These are phyloP conservation scores for Rynchops niger DNA, from an alignment of 2,113 vertebrate species.

Conservation along the genomic window DNA sequence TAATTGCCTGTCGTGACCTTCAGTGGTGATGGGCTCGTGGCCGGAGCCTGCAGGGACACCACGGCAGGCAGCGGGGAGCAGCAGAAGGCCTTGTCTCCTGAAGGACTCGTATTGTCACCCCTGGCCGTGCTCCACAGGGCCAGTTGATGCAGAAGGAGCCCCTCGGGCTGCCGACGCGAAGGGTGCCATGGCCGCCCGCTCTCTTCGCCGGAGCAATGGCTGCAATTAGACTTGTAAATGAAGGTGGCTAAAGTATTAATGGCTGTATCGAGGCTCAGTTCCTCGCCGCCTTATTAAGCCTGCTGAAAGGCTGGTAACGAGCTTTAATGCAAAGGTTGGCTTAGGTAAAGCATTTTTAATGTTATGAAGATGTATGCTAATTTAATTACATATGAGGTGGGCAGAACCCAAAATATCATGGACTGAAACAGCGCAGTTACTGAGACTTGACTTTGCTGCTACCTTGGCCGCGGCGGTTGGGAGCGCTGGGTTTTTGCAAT, in stretches of 20 bases:
- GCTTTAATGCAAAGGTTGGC: not conserved
- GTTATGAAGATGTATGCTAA: too few relatives aligned
- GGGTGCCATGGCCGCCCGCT: not conserved
- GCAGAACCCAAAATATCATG: fast-evolving
- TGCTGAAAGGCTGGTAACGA: not conserved
- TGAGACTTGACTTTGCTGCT: not conserved
- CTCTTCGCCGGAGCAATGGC: not conserved
- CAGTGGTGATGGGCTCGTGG: not conserved
- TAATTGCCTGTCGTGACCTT: not conserved
- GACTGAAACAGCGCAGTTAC: fast-evolving
- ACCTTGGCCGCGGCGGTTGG: fast-evolving
- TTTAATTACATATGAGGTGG: not conserved
- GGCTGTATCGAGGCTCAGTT: not conserved
- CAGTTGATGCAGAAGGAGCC: not conserved
- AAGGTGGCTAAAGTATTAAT: conserved; percentile 43
- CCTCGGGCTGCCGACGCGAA: fast-evolving
- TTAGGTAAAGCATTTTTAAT: not conserved
- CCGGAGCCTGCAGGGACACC: not conserved
- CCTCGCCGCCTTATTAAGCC: not conserved
- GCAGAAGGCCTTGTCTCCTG: not conserved
- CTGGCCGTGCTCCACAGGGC: not conserved
- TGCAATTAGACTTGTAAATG: conserved; percentile 1
- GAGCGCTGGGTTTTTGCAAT: not conserved
- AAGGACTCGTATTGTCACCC: not conserved
- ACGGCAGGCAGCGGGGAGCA: fast-evolving